These are phyloP conservation scores for Ceramica pisi DNA, from an alignment of 2,888 invertebrate species.

Conservation along the genomic window DNA sequence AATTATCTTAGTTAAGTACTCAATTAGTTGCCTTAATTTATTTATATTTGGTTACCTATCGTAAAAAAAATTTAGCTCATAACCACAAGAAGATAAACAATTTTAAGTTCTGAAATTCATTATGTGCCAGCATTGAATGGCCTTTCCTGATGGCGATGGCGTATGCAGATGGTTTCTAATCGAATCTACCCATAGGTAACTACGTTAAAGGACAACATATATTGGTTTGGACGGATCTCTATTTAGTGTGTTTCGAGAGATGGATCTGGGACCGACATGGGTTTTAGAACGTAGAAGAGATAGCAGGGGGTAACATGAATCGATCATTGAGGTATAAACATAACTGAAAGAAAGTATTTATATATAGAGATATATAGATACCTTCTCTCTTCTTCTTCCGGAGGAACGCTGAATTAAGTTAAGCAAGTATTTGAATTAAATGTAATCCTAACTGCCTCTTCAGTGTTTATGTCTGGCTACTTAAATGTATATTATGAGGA, in stretches of 20 bases:
- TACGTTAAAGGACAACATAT: slow-evolving; percentile 11
- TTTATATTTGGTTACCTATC: too few species aligned
- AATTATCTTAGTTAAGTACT: too few species aligned
- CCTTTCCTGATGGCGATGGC: not conserved
- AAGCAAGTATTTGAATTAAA: too few species aligned
- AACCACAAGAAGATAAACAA: not conserved
- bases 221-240: slow-evolving; percentile 7
- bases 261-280: slow-evolving; percentile 35
- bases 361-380: too few species aligned
- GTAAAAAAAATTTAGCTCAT: too few species aligned
- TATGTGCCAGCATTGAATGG: not conserved
- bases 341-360: too few species aligned
- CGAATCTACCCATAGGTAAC: not conserved
- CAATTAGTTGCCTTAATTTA: too few species aligned
- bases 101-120: not conserved
- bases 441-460: too few species aligned
- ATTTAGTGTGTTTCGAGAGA: slow-evolving; percentile 28
- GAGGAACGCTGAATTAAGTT: too few species aligned
- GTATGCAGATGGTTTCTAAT: not conserved
- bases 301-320: slow-evolving; percentile 11
- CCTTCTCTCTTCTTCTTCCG: too few species aligned
- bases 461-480: too few species aligned
- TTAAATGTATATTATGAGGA: too few species aligned
- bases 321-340: slow-evolving; percentile 2
- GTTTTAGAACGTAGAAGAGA: slow-evolving; percentile 17